Evolutionary conservation across 2,888 invertebrate genomes (phyloP).

Genomic region (Eilema sororculum): DNA sequence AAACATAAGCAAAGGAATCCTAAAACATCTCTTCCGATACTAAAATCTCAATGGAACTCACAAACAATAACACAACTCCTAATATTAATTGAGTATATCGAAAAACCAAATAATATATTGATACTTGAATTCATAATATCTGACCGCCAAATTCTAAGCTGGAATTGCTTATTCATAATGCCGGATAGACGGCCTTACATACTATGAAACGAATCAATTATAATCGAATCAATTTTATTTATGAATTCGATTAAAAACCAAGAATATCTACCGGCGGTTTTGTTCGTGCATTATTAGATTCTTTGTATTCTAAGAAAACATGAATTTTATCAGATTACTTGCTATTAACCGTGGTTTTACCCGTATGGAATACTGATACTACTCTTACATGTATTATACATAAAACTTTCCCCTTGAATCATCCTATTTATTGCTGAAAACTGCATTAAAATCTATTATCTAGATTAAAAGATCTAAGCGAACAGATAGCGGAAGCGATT

Average conservation of each 20-base stretch:
- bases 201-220: not conserved
- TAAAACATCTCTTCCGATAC: not conserved
- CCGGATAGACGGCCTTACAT: not conserved
- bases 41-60: not conserved
- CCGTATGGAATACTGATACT: too few species aligned
- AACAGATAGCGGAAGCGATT: too few species aligned
- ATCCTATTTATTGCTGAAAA: too few species aligned
- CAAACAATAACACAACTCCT: not conserved
- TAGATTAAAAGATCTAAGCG: too few species aligned
- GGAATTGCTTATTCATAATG: not conserved
- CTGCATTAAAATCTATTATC: too few species aligned
- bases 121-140: not conserved
- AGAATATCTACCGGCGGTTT: not conserved
- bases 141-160: slow-evolving; percentile 3
- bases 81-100: not conserved
- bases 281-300: not conserved
- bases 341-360: too few species aligned
- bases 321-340: not conserved
- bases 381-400: too few species aligned
- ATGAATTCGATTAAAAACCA: slow-evolving; percentile 3
- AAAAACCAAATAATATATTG: not conserved
- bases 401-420: too few species aligned
- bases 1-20: not conserved
- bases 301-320: not conserved
- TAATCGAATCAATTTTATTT: slow-evolving; percentile 4